phyloP scores from a whole-genome alignment of 2,113 vertebrate genomes.

The Gavialis gangeticus region DNA sequence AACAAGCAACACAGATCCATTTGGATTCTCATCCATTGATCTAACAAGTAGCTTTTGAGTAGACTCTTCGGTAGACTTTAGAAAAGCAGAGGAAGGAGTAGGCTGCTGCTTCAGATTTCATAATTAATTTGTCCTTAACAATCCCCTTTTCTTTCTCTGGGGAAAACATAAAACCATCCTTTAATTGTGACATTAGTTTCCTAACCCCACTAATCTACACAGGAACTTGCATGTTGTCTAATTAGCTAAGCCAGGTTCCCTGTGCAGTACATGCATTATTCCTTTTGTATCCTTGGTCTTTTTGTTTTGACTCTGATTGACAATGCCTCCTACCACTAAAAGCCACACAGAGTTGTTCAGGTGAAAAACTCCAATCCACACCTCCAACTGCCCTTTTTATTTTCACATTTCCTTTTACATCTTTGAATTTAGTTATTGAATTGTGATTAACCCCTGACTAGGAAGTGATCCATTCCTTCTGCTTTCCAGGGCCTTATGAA shows the following conservation, averaged over 20 bases:
- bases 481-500: neutral
- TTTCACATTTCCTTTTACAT: neutral
- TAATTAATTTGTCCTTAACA: neutral
- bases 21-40: slow-evolving; percentile 36
- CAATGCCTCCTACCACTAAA: neutral
- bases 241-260: neutral
- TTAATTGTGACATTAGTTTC: neutral
- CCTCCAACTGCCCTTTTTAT: neutral
- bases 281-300: slow-evolving; percentile 7
- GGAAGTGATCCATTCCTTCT: neutral
- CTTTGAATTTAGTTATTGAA: neutral
- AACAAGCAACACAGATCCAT: neutral
- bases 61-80: neutral
- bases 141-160: neutral
- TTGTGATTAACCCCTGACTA: neutral
- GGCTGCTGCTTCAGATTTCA: slow-evolving; percentile 5
- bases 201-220: neutral
- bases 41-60: neutral
- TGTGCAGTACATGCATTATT: accelerated
- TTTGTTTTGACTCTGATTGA: neutral
- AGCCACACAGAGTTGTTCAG: neutral
- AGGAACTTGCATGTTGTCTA: neutral
- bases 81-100: slow-evolving; percentile 8
- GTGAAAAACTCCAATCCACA: neutral
- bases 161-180: neutral